Evolutionary conservation across 2,113 vertebrate genomes (phyloP).

Genomic region (Gopherus flavomarginatus): DNA sequence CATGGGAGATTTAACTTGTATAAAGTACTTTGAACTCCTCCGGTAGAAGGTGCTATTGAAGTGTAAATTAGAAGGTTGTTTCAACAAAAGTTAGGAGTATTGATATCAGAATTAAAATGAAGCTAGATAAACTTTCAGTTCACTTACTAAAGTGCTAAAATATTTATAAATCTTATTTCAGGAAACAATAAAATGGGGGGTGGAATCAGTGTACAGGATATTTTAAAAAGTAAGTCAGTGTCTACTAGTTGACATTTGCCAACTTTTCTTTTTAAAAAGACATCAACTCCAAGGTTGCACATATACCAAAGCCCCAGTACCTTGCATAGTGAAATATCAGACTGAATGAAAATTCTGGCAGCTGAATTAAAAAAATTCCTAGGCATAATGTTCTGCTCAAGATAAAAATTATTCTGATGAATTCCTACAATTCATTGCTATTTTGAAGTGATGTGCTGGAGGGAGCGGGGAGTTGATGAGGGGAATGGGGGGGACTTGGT

Average conservation of each 20-base stretch:
- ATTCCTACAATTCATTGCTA: background rate
- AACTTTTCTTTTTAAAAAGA: background rate
- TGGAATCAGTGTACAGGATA: background rate
- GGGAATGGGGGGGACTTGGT: background rate
- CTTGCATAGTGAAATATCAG: background rate
- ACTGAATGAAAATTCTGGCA: background rate
- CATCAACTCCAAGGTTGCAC: background rate
- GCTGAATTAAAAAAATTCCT: background rate
- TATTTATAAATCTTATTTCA: background rate
- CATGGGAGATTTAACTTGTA: background rate
- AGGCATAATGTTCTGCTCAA: background rate
- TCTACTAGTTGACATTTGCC: background rate
- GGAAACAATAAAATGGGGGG: background rate
- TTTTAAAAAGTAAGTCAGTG: background rate
- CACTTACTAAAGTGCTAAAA: background rate
- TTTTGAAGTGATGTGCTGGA: background rate
- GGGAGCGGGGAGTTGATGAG: background rate
- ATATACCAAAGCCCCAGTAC: background rate
- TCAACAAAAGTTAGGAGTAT: background rate
- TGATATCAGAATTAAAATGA: background rate
- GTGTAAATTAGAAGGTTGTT: background rate
- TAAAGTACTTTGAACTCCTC: background rate
- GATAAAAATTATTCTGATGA: background rate
- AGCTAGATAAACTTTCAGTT: background rate
- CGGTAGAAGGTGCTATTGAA: background rate